Conservation (phyloP, 2,888 invertebrate species). For the Molorchus minor region DNA sequence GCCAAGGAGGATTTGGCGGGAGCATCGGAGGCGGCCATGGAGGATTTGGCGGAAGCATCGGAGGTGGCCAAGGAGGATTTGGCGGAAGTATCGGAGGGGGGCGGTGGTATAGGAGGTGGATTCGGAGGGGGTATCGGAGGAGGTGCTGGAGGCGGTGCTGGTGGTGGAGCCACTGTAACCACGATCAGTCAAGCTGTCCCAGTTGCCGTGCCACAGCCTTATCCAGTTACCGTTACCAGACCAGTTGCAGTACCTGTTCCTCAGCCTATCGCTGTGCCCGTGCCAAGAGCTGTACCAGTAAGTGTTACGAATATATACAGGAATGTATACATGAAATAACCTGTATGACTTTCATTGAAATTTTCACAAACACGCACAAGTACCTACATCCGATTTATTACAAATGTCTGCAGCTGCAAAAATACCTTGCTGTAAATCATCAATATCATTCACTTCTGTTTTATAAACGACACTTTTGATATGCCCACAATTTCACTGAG, state of each 20-base stretch:
- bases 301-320: constrained; percentile 2
- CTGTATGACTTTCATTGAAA: too few species aligned
- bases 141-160: constrained; percentile 29
- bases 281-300: constrained; percentile 58
- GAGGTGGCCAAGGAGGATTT: constrained; percentile 28
- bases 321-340: too few species aligned
- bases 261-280: constrained; percentile 65
- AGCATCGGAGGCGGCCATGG: constrained; percentile 20
- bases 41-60: constrained; percentile 21
- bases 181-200: constrained; percentile 36
- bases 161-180: constrained; percentile 37
- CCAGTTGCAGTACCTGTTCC: constrained; percentile 66
- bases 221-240: constrained; percentile 61
- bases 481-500: too few species aligned
- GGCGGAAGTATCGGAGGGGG: constrained; percentile 41
- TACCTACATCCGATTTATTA: too few species aligned
- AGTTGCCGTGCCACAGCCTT: constrained; percentile 58
- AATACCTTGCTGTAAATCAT: too few species aligned
- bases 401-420: too few species aligned
- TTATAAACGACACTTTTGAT: too few species aligned
- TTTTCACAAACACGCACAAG: too few species aligned
- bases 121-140: constrained; percentile 25
- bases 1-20: constrained; percentile 19
- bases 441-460: too few species aligned
- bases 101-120: constrained; percentile 39